Evolutionary conservation across 2,797 vertebrate genomes (phyloP).

Genomic region (Sebastes iracundus): DNA sequence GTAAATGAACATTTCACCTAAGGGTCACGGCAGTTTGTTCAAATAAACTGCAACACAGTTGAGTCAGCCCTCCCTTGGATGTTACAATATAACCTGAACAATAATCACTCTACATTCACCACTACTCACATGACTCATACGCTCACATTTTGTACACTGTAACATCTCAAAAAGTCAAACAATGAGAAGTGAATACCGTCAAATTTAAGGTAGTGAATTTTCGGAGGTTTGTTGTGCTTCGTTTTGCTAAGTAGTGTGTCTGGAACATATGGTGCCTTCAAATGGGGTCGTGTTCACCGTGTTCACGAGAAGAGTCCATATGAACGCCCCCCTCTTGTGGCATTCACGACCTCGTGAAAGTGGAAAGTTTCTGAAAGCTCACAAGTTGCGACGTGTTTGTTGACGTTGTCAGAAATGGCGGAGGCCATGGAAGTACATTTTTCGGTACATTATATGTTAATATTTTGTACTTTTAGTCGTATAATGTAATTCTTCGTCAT

Average conservation of each 20-base stretch:
- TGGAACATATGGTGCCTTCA: no score
- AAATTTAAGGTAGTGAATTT: not conserved
- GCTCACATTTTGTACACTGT: not conserved
- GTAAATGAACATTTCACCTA: conserved; percentile 13
- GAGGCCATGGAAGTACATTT: no score
- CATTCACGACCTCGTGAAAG: no score
- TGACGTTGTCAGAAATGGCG: no score
- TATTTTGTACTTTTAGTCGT: no score
- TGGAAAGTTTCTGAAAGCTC: no score
- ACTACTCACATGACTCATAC: conserved; percentile 1
- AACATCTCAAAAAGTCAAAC: not conserved
- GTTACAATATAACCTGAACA: not conserved
- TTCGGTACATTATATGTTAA: rapidly evolving
- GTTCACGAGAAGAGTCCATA: no score
- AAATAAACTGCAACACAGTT: not conserved
- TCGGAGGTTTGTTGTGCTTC: conserved; percentile 16
- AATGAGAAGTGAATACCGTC: not conserved
- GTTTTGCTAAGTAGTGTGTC: not conserved
- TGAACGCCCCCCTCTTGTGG: no score
- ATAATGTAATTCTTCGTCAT: no score
- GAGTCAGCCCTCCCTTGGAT: not conserved
- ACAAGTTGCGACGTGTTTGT: no score
- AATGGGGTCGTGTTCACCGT: no score
- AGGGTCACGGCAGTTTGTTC: not conserved
- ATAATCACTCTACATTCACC: conserved; percentile 12